phyloP scores from a whole-genome alignment of 2,797 vertebrate genomes.

The Channallabes apus region DNA sequence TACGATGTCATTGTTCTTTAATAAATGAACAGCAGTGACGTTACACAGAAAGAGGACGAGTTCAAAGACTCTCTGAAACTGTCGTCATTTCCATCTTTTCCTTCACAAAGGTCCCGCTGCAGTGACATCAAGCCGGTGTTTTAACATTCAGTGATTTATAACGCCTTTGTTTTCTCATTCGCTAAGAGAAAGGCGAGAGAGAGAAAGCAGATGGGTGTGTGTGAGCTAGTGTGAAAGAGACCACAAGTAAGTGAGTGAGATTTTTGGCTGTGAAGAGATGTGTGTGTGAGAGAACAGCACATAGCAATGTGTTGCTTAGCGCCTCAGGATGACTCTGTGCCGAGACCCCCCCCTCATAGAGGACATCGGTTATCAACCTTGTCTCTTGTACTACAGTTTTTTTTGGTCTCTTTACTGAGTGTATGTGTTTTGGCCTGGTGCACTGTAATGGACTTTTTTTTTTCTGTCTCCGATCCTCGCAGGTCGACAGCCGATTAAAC shows the following conservation, averaged over 20 bases:
- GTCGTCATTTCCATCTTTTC: not conserved
- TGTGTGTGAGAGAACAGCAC: not conserved
- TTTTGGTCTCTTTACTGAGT: not conserved
- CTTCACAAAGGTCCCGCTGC: not conserved
- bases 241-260: not conserved
- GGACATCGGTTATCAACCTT: not conserved
- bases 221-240: not conserved
- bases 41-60: not conserved
- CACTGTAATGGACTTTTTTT: not conserved
- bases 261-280: not conserved
- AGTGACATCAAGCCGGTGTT: not conserved
- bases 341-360: not conserved
- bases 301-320: not conserved
- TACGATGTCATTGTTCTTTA: not conserved
- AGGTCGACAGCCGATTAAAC: conserved; percentile 61
- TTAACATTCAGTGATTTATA: not conserved
- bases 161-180: not conserved
- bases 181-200: not conserved
- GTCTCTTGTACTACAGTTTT: not conserved
- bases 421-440: not conserved
- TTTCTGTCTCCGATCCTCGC: not conserved
- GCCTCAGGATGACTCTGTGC: not conserved
- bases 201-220: not conserved
- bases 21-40: not conserved
- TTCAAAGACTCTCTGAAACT: not conserved